A percentile compares a stretch with the other conserved stretches of the same genome.
These are phyloP conservation scores for Prinia subflava DNA, from an alignment of 2,113 vertebrate species.

Conservation along the genomic window DNA sequence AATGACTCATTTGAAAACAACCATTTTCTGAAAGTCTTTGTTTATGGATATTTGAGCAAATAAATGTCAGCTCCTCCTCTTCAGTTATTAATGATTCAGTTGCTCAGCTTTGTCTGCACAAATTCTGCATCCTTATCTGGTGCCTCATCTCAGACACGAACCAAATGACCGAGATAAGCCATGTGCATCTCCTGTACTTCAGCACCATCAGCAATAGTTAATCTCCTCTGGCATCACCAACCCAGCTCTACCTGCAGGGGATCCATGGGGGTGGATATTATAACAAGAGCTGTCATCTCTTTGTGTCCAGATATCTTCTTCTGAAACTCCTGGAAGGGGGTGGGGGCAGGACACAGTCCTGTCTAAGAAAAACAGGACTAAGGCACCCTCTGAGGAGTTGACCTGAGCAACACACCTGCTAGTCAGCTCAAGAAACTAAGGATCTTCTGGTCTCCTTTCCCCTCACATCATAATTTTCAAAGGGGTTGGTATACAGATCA, in stretches of 20 bases:
- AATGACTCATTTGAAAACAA: slow-evolving; percentile 60
- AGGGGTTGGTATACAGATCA: not conserved
- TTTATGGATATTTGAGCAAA: slow-evolving; percentile 65
- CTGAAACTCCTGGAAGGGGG: not conserved
- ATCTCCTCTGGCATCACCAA: slow-evolving; percentile 43
- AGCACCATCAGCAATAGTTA: slow-evolving; percentile 52
- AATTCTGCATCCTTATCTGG: slow-evolving; percentile 50
- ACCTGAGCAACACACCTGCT: not conserved
- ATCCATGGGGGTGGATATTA: not conserved
- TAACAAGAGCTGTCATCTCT: not conserved
- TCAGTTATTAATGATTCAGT: slow-evolving; percentile 45
- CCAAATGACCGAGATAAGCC: slow-evolving; percentile 22
- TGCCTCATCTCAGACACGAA: slow-evolving; percentile 42
- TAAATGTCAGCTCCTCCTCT: slow-evolving; percentile 63
- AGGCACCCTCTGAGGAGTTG: not conserved
- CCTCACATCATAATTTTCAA: not conserved
- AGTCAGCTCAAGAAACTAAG: not conserved
- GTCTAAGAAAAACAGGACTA: not conserved
- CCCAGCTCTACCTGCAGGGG: slow-evolving; percentile 7
- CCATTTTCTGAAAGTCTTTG: slow-evolving; percentile 56
- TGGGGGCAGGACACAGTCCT: not conserved
- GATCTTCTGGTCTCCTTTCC: not conserved
- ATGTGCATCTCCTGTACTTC: slow-evolving; percentile 22
- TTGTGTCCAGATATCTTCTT: not conserved
- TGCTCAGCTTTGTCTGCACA: slow-evolving; percentile 18